These are phyloP conservation scores for Chaenocephalus aceratus DNA, from an alignment of 2,113 vertebrate species.

Conservation along the genomic window DNA sequence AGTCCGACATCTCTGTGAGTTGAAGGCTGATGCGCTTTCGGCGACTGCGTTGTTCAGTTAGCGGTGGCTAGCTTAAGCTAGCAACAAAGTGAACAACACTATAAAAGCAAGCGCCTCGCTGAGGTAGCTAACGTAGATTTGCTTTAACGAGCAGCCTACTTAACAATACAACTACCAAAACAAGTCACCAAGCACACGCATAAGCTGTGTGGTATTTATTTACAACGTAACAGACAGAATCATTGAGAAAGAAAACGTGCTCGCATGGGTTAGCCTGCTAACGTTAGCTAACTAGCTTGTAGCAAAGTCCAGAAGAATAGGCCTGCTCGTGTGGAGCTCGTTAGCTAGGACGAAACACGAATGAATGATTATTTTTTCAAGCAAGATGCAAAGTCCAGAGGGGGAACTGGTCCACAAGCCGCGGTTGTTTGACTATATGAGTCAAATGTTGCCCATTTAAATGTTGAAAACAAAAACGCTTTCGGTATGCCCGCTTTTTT, in stretches of 20 bases:
- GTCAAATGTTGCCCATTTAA: conserved; percentile 20
- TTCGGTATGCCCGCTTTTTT: conserved; percentile 78
- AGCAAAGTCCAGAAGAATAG: conserved; percentile 77
- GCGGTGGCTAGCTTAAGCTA: conserved; percentile 74
- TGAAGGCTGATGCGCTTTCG: conserved; percentile 52
- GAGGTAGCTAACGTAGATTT: background rate
- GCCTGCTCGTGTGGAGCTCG: conserved; percentile 54
- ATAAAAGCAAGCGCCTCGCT: conserved; percentile 35
- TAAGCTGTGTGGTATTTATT: conserved; percentile 12
- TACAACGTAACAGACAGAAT: conserved; percentile 31
- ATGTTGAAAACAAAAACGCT: conserved; percentile 55
- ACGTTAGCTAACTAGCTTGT: conserved; percentile 65
- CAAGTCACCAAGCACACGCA: background rate
- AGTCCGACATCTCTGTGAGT: conserved; percentile 88
- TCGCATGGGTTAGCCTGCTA: conserved; percentile 72
- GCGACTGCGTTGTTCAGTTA: conserved; percentile 68
- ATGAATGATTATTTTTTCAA: conserved; percentile 63
- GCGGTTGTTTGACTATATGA: conserved; percentile 1
- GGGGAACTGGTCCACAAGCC: background rate
- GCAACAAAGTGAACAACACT: conserved; percentile 70
- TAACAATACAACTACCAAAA: background rate
- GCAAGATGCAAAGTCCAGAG: background rate
- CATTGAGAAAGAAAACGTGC: conserved; percentile 72
- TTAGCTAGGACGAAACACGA: conserved; percentile 48
- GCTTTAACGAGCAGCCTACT: background rate